Evolutionary conservation across 2,113 vertebrate species (phyloP), one percentile per base, ranked within the genome.

Genomic region (Harpagus bidentatus): DNA sequence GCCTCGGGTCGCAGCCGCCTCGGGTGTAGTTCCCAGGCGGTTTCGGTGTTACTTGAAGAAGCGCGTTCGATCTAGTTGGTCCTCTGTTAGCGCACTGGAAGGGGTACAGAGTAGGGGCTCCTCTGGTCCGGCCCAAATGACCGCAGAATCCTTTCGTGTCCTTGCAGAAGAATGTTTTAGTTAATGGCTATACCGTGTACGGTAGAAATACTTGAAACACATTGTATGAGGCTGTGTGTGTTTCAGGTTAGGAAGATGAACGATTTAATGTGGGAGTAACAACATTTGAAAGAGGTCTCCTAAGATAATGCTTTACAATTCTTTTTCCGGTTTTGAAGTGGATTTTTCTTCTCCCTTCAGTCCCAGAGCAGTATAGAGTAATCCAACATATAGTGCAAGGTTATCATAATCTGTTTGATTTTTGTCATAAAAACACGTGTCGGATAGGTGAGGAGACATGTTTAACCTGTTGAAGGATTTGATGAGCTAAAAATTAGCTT

Each of bases 91-190:
- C 3, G 25, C 50, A 0, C 21, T 4, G 8, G 23, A 16, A 26
- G 20, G 17, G 26, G 0, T 5, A 0, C 1, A 0, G 12, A 0
- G 26, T 2, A 2, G 52, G 0, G 17, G 5, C 47, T 11, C 0
- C 16, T 10, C 10, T 11, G 36, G 63, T 59, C 8, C 62, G 1
- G 45, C 65, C 25, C 34, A 1, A 1, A 2, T 1, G 70, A 3
- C 18, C 16, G 2, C 38, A 2, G 63, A 10, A 7, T 11, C 18
- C 19, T 45, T 6, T 13, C 5, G 0, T 17, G 25, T 8, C 4
- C 56, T 15, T 7, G 1, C 4, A 1, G 79, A 9, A 10, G 38
- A 23, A 2, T 8, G 40, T 7, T 31, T 22, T 21, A 16, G 1
- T 56, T 5, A 23, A 9, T 13, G 9, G 9, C 58, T 6, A 1